These are phyloP conservation scores for Antheraea yamamai DNA, from an alignment of 2,888 invertebrate genomes.

Conservation along the genomic window DNA sequence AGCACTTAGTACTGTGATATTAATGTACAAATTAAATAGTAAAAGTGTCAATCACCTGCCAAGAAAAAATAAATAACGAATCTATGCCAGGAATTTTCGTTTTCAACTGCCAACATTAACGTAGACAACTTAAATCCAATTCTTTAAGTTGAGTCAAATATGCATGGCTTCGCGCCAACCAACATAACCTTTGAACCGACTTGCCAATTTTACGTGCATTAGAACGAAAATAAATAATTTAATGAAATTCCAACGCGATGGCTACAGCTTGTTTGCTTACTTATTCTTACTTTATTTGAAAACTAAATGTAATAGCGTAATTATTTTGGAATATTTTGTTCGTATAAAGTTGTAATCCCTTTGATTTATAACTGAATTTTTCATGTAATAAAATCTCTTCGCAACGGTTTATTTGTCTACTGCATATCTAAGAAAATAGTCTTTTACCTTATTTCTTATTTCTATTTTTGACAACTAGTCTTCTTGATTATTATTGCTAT, in stretches of 20 bases:
- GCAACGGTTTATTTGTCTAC: too few species aligned
- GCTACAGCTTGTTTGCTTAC: not conserved
- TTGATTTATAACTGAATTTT: too few species aligned
- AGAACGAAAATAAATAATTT: conserved; percentile 22
- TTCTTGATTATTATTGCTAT: too few species aligned
- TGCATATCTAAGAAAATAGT: too few species aligned
- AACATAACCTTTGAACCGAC: conserved; percentile 49
- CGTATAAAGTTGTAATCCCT: too few species aligned
- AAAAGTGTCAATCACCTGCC: not conserved
- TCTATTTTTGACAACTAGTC: too few species aligned
- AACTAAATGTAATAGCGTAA: not conserved
- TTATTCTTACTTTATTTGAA: not conserved
- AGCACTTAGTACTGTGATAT: too few species aligned
- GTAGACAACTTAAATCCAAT: not conserved
- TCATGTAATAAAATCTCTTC: too few species aligned
- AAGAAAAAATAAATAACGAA: not conserved
- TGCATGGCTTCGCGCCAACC: conserved; percentile 52
- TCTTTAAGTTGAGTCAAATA: not conserved
- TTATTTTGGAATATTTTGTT: not conserved
- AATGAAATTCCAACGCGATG: not conserved
- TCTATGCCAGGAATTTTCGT: conserved; percentile 9
- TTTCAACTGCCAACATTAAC: conserved; percentile 11
- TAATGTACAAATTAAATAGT: not conserved
- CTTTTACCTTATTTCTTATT: too few species aligned
- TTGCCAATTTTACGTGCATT: conserved; percentile 50